Evolutionary conservation across 1,140 invertebrate species (phyloP).

Genomic region (Conus betulinus): DNA sequence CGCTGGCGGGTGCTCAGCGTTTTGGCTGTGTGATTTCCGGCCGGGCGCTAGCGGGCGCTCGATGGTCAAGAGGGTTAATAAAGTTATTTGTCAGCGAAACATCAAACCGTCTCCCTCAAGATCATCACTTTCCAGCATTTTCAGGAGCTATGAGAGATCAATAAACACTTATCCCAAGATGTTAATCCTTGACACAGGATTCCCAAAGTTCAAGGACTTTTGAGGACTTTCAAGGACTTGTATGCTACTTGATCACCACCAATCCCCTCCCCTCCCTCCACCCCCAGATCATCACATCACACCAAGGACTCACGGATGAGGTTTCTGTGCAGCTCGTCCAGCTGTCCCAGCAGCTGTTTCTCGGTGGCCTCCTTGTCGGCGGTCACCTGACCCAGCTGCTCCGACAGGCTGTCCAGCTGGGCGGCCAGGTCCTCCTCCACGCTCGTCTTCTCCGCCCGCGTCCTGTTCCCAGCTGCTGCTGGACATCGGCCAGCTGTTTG

Average conservation of each 20-base stretch:
- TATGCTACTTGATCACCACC: too few relatives aligned
- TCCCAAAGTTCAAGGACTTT: too few relatives aligned
- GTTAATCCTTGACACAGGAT: too few relatives aligned
- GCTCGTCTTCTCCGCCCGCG: constrained; percentile 46
- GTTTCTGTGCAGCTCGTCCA: constrained; percentile 58
- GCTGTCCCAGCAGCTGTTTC: constrained; percentile 31
- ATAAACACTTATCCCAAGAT: neutral
- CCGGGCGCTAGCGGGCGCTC: too few relatives aligned
- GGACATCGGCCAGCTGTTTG: constrained; percentile 35
- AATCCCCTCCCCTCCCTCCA: too few relatives aligned
- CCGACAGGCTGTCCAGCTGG: constrained; percentile 52
- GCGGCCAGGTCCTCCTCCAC: constrained; percentile 54
- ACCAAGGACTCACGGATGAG: constrained; percentile 53
- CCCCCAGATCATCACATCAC: neutral
- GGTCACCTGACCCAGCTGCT: constrained; percentile 54
- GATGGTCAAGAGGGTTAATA: too few relatives aligned
- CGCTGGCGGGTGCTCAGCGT: too few relatives aligned
- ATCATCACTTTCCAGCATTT: too few relatives aligned
- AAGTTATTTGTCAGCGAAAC: too few relatives aligned
- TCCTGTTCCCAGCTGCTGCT: constrained; percentile 40
- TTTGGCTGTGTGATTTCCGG: too few relatives aligned
- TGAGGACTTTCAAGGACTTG: too few relatives aligned
- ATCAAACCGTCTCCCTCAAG: too few relatives aligned
- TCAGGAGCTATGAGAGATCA: neutral
- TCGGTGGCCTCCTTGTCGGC: constrained; percentile 52